Evolutionary conservation across 2,888 invertebrate genomes (phyloP), one percentile per base, ranked within the genome.

Genomic region (Drosophila acutilabella): DNA sequence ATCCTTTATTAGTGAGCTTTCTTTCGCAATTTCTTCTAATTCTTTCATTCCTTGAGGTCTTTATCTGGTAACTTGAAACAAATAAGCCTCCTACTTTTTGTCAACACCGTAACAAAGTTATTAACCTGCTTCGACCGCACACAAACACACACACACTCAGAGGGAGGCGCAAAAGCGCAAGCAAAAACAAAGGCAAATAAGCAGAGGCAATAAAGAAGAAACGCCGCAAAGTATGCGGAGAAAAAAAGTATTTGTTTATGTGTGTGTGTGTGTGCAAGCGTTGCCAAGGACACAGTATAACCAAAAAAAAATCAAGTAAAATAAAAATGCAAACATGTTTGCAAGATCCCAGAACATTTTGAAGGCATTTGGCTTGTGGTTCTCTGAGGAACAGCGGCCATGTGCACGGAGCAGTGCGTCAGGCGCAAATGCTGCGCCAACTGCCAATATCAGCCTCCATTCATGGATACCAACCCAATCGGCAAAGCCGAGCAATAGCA

Each of bases 391-490:
- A 42, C 78, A 74, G 38, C 42, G 41, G 59, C 68, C 60, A 68
- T 83, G 69, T 77, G 86, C 64, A 58, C 77, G 38, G 60, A 48
- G 60, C 79, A 67, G 81, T 59, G 73, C 51, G 78, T 64, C 66
- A 64, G 61, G 57, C 70, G 71, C 88, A 73, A 84, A 71, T 84
- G 73, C 79, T 59, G 61, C 40, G 59, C 40, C 59, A 56, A 50
- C 58, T 81, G 80, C 56, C 78, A 84, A 66, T 84, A 87, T 87
- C 87, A 66, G 85, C 66, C 72, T 86, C 78, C 85, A 86, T 86
- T 86, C 89, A 86, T 86, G 85, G 85, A 85, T 85, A 89, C 89
- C 80, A 88, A 81, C 73, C 70, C 66, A 64, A 47, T 58, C 58
- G 76, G 53, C 47, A 41, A 48, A 54, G 14, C 26, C 58, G 41